These are phyloP conservation scores for Centrocercus urophasianus DNA, from an alignment of 2,113 vertebrate species.

Conservation along the genomic window DNA sequence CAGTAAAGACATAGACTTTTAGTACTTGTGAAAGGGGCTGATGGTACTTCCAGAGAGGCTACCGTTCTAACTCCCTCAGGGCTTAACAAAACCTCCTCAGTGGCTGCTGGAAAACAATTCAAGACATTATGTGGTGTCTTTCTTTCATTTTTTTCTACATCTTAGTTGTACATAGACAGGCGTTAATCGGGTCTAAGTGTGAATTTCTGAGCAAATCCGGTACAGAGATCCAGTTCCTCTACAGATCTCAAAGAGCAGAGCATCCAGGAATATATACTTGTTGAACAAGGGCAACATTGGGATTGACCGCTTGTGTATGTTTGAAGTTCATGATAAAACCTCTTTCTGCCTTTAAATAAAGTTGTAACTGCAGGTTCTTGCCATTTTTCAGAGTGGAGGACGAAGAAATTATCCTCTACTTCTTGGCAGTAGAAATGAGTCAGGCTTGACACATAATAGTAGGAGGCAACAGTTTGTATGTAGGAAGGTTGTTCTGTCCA, in stretches of 20 bases:
- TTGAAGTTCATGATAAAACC: not conserved
- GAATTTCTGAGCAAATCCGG: not conserved
- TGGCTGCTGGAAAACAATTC: not conserved
- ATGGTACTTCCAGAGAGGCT: not conserved
- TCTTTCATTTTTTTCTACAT: not conserved
- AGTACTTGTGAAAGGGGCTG: not conserved
- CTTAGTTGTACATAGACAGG: not conserved
- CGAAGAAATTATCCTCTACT: not conserved
- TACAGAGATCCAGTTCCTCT: not conserved
- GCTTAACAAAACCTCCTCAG: not conserved
- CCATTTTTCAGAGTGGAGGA: conserved; percentile 7
- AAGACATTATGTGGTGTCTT: not conserved
- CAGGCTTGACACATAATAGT: conserved; percentile 57
- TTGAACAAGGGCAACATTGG: not conserved
- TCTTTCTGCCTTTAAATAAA: not conserved
- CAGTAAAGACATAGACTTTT: not conserved
- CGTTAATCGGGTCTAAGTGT: not conserved
- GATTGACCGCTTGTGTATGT: not conserved
- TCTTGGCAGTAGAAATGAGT: conserved; percentile 41
- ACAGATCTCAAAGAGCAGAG: not conserved
- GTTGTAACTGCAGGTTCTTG: not conserved
- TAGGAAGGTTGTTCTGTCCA: conserved; percentile 54
- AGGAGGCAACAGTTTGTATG: conserved; percentile 59
- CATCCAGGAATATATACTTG: not conserved
- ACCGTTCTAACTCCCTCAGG: not conserved